Evolutionary conservation across 92 coral and sea anemone species (phyloP), one percentile per base, ranked within the genome.

Genomic region (Parazoanthus swiftii): DNA sequence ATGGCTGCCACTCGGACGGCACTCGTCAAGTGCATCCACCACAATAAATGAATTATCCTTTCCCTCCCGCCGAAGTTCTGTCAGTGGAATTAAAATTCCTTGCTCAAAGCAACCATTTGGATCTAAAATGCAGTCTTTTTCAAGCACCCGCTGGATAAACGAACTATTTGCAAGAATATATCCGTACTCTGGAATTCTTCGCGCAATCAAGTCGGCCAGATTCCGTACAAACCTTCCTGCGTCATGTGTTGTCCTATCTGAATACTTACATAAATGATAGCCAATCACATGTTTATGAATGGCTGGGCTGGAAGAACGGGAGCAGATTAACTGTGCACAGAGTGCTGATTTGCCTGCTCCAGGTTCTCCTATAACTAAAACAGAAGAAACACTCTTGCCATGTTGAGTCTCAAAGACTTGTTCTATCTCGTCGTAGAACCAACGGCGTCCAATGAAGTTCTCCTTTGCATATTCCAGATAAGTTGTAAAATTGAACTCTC

Each of bases 171-270:
- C 26, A 33, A 93, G 80, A 7, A 89, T 48, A 73, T 80, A 20
- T 68, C 86, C 85, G 38, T 95, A 93, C 39, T 93, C 95, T 0
- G 88, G 92, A 7, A 93, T 29, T 81, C 90, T 82, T 0, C 86
- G 58, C 8, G 95, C 93, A 56, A 93, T 95, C 93, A 93, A 89
- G n/a, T 74, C 90, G 1, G 94, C 98, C 38, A 95, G 68, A 56
- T 92, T 93, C n/a, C 95, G 98, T 38, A 95, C 95, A 88, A 95
- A 95, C 86, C 51, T 79, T 4, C 92, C 96, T 38, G 90, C 92
- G 43, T 88, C 86, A 68, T 81, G 94, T 85, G 94, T 95, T 36
- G 80, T 91, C 21, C 73, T 93, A 26, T 89, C 90, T 18, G 95
- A 90, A 67, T 92, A 86, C 42, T 89, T 93, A 39, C 98, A 95